These are phyloP conservation scores for Hydractinia echinata DNA, from an alignment of 30 jellyfish, hydroid and myxozoan genomes.

Conservation along the genomic window DNA sequence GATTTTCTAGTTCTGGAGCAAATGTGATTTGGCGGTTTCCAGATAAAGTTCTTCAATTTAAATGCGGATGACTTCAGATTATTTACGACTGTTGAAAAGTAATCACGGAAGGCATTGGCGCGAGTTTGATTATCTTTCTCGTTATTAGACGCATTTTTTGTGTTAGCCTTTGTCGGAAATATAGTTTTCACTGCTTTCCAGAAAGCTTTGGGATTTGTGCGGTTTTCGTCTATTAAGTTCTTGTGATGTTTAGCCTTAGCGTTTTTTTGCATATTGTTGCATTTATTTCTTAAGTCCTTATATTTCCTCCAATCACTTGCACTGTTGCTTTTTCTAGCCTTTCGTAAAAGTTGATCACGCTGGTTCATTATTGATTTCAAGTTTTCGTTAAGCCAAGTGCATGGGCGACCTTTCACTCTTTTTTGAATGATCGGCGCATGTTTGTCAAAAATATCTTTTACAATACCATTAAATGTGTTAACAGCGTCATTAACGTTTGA, in stretches of 20 bases:
- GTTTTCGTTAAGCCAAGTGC: too few relatives aligned
- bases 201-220: slow-evolving; percentile 14
- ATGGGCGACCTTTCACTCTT: not conserved
- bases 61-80: slow-evolving; percentile 25
- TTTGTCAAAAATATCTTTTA: not conserved
- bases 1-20: not conserved
- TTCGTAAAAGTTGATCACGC: slow-evolving; percentile 24
- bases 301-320: slow-evolving; percentile 13
- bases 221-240: slow-evolving; percentile 20
- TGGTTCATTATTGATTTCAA: slow-evolving; percentile 7
- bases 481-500: not conserved
- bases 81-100: slow-evolving; percentile 24
- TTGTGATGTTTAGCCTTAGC: slow-evolving; percentile 28
- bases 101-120: slow-evolving; percentile 3
- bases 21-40: slow-evolving; percentile 32
- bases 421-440: not conserved
- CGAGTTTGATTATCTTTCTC: not conserved
- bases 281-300: slow-evolving; percentile 2
- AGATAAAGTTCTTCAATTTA: slow-evolving; percentile 32
- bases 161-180: not conserved
- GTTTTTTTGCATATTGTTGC: slow-evolving; percentile 5
- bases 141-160: not conserved
- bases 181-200: not conserved
- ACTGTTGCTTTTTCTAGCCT: slow-evolving; percentile 1
- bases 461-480: not conserved